phyloP scores from a whole-genome alignment of 2,888 invertebrate genomes.

The Limenitis camilla region DNA sequence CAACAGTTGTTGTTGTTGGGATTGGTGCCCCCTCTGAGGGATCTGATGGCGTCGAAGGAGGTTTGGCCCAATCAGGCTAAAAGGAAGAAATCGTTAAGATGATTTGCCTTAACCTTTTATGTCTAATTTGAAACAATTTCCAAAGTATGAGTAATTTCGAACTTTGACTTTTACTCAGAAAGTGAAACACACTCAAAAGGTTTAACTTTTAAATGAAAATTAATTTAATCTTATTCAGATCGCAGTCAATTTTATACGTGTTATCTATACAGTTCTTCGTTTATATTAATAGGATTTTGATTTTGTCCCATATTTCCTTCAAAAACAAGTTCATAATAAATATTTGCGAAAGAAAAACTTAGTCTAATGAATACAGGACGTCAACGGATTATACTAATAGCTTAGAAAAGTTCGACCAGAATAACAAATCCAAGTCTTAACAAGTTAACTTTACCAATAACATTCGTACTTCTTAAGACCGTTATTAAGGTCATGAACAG shows the following conservation, averaged over 20 bases:
- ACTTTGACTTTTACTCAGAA: no score
- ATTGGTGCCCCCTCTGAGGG: conserved; percentile 65
- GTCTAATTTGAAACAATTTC: no score
- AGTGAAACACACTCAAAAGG: no score
- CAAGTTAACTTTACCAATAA: conserved; percentile 11
- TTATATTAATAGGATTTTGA: no score
- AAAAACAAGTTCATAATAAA: not conserved
- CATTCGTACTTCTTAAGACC: not conserved
- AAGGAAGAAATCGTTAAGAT: conserved; percentile 27
- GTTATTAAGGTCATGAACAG: not conserved
- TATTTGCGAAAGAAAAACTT: not conserved
- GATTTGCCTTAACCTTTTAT: no score
- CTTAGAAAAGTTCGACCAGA: conserved; percentile 7
- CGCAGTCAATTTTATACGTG: no score
- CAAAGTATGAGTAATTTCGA: no score
- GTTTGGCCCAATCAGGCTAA: conserved; percentile 88
- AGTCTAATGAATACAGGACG: not conserved
- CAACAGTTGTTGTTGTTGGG: conserved; percentile 33
- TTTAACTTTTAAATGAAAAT: no score
- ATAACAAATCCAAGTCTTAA: conserved; percentile 7
- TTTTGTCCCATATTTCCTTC: no score
- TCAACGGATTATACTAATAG: conserved; percentile 3
- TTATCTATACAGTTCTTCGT: no score
- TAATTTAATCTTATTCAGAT: no score
- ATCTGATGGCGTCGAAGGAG: conserved; percentile 80